Percentiles rank a stretch among this genome's conserved stretches.
Evolutionary conservation across 2,113 vertebrate genomes (phyloP).

Genomic region (Pyxicephalus adspersus): DNA sequence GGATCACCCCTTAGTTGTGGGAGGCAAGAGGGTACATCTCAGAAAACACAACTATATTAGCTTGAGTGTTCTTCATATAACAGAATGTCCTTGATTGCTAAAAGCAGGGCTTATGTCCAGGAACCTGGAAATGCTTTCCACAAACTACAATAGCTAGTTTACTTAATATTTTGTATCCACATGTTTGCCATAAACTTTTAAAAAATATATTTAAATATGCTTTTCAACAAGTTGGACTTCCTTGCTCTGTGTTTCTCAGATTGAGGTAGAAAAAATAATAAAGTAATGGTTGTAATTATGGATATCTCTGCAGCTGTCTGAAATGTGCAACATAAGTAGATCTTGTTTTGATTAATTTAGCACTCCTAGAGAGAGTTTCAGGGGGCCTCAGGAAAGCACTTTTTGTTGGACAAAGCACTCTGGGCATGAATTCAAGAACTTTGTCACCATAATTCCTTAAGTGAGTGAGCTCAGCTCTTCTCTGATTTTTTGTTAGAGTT

Average conservation of each 20-base stretch:
- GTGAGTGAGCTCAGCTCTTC: slow-evolving; percentile 14
- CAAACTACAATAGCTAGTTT: too few species aligned
- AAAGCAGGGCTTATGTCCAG: too few species aligned
- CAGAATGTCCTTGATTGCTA: too few species aligned
- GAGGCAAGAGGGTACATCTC: too few species aligned
- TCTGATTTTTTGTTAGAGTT: not conserved
- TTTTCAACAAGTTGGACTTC: not conserved
- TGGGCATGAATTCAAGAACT: slow-evolving; percentile 9
- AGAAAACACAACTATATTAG: too few species aligned
- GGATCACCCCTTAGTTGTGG: too few species aligned
- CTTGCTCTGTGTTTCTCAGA: not conserved
- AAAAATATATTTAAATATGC: not conserved
- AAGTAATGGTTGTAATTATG: not conserved
- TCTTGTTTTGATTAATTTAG: slow-evolving; percentile 12
- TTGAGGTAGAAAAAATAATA: not conserved
- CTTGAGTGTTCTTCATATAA: too few species aligned
- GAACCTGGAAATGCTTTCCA: too few species aligned
- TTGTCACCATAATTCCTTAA: slow-evolving; percentile 23
- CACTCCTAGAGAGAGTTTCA: not conserved
- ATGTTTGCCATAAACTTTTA: not conserved
- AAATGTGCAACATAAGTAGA: not conserved
- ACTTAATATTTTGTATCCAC: too few species aligned
- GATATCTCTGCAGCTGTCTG: not conserved
- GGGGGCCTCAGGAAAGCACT: slow-evolving; percentile 11
- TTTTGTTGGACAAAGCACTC: slow-evolving; percentile 22